These are phyloP conservation scores for Aurelia sp. DNA, from an alignment of 30 jellyfish, hydroid and myxozoan species.

Conservation along the genomic window DNA sequence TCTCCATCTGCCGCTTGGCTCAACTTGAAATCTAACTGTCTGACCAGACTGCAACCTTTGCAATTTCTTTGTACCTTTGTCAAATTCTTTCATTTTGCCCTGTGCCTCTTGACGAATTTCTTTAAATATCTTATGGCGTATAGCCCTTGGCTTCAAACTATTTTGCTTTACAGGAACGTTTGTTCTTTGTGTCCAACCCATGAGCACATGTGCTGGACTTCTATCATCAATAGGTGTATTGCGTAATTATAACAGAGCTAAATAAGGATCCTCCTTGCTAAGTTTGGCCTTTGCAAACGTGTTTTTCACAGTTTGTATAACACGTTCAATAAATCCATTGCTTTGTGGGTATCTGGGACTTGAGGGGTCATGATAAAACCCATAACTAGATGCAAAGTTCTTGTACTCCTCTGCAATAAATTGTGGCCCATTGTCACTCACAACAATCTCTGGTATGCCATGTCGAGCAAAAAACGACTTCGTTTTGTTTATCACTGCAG, in stretches of 20 bases:
- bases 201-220: constrained; percentile 33
- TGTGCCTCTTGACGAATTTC: background rate
- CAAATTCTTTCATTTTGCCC: background rate
- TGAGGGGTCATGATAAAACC: constrained; percentile 36
- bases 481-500: constrained; percentile 22
- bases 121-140: background rate
- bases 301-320: constrained; percentile 28
- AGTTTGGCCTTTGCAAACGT: background rate
- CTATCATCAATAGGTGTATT: constrained; percentile 23
- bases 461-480: constrained; percentile 22
- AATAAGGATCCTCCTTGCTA: constrained; percentile 24
- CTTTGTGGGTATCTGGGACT: constrained; percentile 41
- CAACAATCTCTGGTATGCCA: constrained; percentile 49
- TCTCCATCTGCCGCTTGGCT: constrained; percentile 32
- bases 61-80: constrained; percentile 6
- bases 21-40: background rate
- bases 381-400: constrained; percentile 18
- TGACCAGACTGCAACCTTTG: constrained; percentile 2
- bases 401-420: constrained; percentile 19
- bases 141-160: background rate
- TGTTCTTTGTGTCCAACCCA: constrained; percentile 6
- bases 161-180: constrained; percentile 7
- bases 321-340: constrained; percentile 52
- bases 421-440: constrained; percentile 62
- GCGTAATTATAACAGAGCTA: constrained; percentile 36